Conservation (phyloP, 1,140 invertebrate genomes). For the Choristoneura fumiferana region DNA sequence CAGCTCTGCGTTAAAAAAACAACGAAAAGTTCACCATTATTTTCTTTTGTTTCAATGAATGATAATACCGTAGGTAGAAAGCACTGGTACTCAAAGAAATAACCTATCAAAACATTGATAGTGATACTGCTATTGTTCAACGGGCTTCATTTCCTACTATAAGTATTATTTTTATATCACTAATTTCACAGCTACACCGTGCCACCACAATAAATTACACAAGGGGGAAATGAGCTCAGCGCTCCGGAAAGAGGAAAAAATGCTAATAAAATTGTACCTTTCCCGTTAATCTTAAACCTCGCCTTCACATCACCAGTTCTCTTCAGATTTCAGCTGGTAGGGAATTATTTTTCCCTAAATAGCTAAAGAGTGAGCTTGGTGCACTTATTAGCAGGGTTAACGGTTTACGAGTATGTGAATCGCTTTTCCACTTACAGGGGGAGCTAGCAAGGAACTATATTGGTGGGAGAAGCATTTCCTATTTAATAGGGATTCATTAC, state of each 20-base stretch:
- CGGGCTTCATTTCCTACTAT: constrained; percentile 25
- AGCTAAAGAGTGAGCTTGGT: background rate
- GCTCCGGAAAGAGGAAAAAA: constrained; percentile 55
- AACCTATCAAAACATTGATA: no score
- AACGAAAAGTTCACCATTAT: no score
- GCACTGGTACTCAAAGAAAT: no score
- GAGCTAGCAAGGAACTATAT: no score
- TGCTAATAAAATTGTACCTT: constrained; percentile 65
- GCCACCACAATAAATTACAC: constrained; percentile 53
- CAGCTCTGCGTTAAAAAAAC: no score
- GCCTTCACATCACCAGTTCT: constrained; percentile 30
- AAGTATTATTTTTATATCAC: constrained; percentile 48
- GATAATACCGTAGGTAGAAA: no score
- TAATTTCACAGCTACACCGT: constrained; percentile 47
- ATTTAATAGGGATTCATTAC: no score
- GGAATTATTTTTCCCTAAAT: constrained; percentile 25
- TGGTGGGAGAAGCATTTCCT: no score
- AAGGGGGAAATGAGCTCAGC: constrained; percentile 54
- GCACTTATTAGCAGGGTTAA: background rate
- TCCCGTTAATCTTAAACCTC: constrained; percentile 58
- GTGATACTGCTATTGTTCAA: background rate
- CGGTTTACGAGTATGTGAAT: background rate
- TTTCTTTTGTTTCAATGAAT: no score
- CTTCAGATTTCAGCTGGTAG: constrained; percentile 41
- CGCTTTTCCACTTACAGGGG: no score